A percentile compares a stretch with the other conserved stretches of the same genome.
Evolutionary conservation across 2,888 invertebrate genomes (phyloP).

Genomic region (Liopterus haemorrhoidalis): DNA sequence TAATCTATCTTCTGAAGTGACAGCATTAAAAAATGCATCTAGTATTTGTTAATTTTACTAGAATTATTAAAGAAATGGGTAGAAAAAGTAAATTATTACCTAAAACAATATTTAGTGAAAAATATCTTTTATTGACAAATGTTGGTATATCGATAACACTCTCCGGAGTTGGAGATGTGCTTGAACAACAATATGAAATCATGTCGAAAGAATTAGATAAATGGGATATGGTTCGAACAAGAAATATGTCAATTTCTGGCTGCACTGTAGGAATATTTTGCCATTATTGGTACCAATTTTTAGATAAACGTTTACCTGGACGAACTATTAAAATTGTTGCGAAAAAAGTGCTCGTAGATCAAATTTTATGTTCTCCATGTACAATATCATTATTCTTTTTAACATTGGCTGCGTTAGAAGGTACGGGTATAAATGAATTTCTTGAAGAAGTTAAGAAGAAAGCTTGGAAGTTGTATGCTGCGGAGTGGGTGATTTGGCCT

Average conservation of each 20-base stretch:
- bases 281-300: constrained; percentile 78
- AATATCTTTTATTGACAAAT: constrained; percentile 73
- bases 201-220: constrained; percentile 50
- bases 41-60: constrained; percentile 14
- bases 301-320: constrained; percentile 69
- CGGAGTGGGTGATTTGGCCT: constrained; percentile 91
- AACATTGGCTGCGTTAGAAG: constrained; percentile 68
- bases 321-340: constrained; percentile 57
- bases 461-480: constrained; percentile 70
- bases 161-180: constrained; percentile 70
- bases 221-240: constrained; percentile 59
- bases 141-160: constrained; percentile 67
- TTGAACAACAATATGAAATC: constrained; percentile 76
- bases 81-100: constrained; percentile 36
- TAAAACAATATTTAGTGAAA: constrained; percentile 52
- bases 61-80: background rate
- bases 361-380: constrained; percentile 76
- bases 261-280: constrained; percentile 70
- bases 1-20: background rate
- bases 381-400: constrained; percentile 72
- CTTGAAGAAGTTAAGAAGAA: constrained; percentile 65
- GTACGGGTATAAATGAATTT: constrained; percentile 54
- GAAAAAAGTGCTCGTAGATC: constrained; percentile 78
- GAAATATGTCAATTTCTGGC: constrained; percentile 74
- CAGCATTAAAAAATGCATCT: constrained; percentile 13